Conservation (phyloP, 2,888 invertebrate genomes). For the Lasiommata megera region DNA sequence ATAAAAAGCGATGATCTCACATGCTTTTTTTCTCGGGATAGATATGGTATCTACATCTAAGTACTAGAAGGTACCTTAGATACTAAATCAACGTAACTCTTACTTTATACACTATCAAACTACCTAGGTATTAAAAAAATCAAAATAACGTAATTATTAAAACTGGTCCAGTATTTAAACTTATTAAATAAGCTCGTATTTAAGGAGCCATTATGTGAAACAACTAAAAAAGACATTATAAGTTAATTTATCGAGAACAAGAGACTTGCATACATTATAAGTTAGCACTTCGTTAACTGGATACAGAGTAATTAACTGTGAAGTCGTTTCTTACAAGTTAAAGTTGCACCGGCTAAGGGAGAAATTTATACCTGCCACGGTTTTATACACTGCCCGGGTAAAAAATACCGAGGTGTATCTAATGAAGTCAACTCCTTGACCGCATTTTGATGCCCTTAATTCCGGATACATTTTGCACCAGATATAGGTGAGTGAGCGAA, state of each 20-base stretch:
- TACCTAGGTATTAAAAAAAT: too few species aligned
- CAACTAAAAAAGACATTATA: slow-evolving; percentile 10
- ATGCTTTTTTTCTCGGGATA: too few species aligned
- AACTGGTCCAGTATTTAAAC: background rate
- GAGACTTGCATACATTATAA: slow-evolving; percentile 41
- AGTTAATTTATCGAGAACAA: slow-evolving; percentile 23
- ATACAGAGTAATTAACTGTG: slow-evolving; percentile 67
- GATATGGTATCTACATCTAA: too few species aligned
- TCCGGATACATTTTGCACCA: too few species aligned
- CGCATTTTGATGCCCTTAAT: too few species aligned
- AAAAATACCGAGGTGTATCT: slow-evolving; percentile 55
- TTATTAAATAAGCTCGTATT: too few species aligned
- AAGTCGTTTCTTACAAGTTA: slow-evolving; percentile 46
- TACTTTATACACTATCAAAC: too few species aligned
- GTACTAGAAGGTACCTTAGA: too few species aligned
- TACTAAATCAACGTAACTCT: too few species aligned
- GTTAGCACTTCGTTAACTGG: slow-evolving; percentile 64
- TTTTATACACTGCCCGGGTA: slow-evolving; percentile 40
- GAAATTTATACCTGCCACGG: slow-evolving; percentile 55
- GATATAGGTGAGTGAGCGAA: too few species aligned
- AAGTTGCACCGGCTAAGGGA: slow-evolving; percentile 38
- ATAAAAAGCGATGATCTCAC: too few species aligned
- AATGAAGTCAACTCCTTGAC: slow-evolving; percentile 29
- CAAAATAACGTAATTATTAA: background rate
- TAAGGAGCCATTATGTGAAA: slow-evolving; percentile 6